Percentiles rank a stretch among this genome's conserved stretches.
Conservation (phyloP, 2,888 invertebrate species). For the Pachliopta kotzebuea region DNA sequence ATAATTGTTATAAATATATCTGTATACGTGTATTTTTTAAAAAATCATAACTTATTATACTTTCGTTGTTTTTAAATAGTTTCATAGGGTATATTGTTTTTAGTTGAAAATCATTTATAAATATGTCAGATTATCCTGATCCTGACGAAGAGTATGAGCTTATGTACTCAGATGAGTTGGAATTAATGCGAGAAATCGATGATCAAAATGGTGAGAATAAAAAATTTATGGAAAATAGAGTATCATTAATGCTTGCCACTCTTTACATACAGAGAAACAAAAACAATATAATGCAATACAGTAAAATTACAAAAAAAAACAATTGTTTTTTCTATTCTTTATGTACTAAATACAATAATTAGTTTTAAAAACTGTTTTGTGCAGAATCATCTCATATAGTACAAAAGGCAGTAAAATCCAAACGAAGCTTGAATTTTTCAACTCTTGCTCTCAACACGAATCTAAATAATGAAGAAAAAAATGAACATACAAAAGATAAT, state of each 20-base stretch:
- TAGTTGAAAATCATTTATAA: constrained; percentile 28
- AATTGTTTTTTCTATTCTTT: not conserved
- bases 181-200: constrained; percentile 80
- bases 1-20: not conserved
- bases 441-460: constrained; percentile 44
- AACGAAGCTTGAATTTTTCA: constrained; percentile 71
- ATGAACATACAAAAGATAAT: constrained; percentile 25
- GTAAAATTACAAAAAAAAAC: not conserved
- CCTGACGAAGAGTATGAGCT: constrained; percentile 85
- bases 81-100: not conserved
- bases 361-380: not conserved
- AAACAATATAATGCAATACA: too few species aligned
- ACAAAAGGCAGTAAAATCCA: constrained; percentile 55
- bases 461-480: constrained; percentile 13
- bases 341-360: not conserved
- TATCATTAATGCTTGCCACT: too few species aligned
- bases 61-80: not conserved
- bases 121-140: constrained; percentile 79
- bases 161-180: constrained; percentile 86
- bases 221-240: not conserved
- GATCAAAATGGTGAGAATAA: constrained; percentile 47
- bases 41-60: not conserved
- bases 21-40: too few species aligned
- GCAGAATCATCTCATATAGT: constrained; percentile 44
- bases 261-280: too few species aligned